Conservation (phyloP, 2,888 invertebrate species). For the Encarsia formosa region DNA sequence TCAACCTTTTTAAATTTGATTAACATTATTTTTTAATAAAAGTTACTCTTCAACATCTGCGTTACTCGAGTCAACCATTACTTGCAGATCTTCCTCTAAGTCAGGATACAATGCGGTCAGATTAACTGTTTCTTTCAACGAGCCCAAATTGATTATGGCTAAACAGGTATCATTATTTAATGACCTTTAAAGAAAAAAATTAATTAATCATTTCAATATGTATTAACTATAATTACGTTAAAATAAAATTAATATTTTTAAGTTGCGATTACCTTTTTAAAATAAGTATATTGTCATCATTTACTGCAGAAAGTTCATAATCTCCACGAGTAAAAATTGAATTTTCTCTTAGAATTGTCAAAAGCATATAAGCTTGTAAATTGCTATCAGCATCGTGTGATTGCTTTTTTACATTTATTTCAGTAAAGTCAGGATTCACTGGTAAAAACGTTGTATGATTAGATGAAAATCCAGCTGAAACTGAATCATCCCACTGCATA, state of each 20-base stretch:
- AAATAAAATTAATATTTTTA: too few relatives aligned
- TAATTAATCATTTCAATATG: too few relatives aligned
- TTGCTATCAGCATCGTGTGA: slow-evolving; percentile 28
- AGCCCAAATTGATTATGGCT: slow-evolving; percentile 35
- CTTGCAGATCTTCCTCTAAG: slow-evolving; percentile 29
- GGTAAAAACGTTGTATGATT: slow-evolving; percentile 34
- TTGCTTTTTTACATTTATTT: slow-evolving; percentile 36
- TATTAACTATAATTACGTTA: too few relatives aligned
- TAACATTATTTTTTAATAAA: not conserved
- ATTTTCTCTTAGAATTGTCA: slow-evolving; percentile 34
- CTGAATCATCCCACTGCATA: slow-evolving; percentile 46
- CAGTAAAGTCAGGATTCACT: slow-evolving; percentile 31
- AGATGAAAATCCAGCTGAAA: slow-evolving; percentile 40
- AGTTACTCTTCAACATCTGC: slow-evolving; percentile 28
- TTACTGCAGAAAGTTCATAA: slow-evolving; percentile 33
- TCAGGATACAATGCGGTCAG: slow-evolving; percentile 33
- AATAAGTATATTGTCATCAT: slow-evolving; percentile 34
- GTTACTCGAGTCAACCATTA: slow-evolving; percentile 35
- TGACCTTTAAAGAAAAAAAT: slow-evolving; percentile 28
- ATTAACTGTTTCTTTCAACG: slow-evolving; percentile 31
- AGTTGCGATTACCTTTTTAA: slow-evolving; percentile 41
- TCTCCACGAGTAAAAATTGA: slow-evolving; percentile 36
- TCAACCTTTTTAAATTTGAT: not conserved
- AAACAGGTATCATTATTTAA: slow-evolving; percentile 34
- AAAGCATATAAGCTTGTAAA: slow-evolving; percentile 34